Conservation (phyloP, 1,140 invertebrate species). For the Caenorhabditis inopinata region DNA sequence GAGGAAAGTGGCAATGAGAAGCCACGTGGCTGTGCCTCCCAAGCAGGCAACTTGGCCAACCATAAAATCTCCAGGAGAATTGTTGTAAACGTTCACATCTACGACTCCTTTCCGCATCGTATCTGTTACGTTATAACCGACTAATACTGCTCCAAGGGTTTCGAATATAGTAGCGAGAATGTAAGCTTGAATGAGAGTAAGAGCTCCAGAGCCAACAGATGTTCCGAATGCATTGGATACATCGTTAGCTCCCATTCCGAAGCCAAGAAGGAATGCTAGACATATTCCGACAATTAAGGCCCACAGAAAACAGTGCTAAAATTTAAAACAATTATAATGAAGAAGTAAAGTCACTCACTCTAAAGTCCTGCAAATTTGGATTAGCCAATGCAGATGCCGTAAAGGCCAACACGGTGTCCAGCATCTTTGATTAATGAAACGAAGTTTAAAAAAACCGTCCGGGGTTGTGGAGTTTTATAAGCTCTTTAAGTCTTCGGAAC, state of each 20-base stretch:
- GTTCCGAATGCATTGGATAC: constrained; percentile 43
- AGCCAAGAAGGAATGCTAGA: constrained; percentile 87
- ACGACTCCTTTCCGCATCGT: constrained; percentile 95
- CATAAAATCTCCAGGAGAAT: constrained; percentile 81
- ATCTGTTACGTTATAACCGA: constrained; percentile 86
- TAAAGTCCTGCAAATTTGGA: neutral
- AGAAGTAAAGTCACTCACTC: neutral
- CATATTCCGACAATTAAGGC: constrained; percentile 78
- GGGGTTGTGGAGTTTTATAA: neutral
- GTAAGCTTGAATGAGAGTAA: constrained; percentile 85
- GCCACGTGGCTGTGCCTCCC: constrained; percentile 75
- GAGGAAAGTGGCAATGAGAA: constrained; percentile 85
- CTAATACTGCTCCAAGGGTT: constrained; percentile 70
- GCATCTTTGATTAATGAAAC: neutral
- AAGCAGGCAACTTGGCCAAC: constrained; percentile 78
- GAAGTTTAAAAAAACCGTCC: neutral
- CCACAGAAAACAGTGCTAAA: constrained; percentile 49
- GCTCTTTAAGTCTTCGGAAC: neutral
- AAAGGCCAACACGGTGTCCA: neutral
- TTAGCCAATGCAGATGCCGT: neutral
- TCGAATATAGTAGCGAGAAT: constrained; percentile 91
- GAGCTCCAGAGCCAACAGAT: constrained; percentile 32
- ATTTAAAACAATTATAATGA: neutral
- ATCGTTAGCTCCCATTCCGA: constrained; percentile 86
- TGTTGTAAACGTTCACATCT: constrained; percentile 81